A percentile compares a stretch with the other conserved stretches of the same genome.
These are phyloP conservation scores for Ascaphus truei DNA, from an alignment of 2,113 vertebrate genomes.

Conservation along the genomic window DNA sequence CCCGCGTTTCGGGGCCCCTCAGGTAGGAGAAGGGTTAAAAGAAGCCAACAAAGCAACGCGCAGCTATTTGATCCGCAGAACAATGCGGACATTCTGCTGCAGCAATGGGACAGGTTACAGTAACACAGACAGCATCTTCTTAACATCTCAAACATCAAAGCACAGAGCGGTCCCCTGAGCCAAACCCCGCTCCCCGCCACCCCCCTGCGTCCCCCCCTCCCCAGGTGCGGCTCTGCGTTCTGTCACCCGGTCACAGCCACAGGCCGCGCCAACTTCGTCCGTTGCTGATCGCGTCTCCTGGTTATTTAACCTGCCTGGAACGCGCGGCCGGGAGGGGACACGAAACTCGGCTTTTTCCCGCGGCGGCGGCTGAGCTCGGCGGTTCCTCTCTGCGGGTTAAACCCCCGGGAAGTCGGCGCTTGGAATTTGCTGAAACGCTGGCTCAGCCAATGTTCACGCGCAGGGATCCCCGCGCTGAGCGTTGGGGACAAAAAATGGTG, in stretches of 20 bases:
- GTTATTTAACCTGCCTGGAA: constrained; percentile 57
- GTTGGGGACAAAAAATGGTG: too few relatives aligned
- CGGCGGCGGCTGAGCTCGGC: constrained; percentile 47
- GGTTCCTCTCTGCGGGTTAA: constrained; percentile 8
- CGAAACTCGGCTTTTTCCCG: constrained; percentile 46
- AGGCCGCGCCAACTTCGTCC: constrained; percentile 30
- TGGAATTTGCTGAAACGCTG: constrained; percentile 18
- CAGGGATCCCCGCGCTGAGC: constrained; percentile 4
- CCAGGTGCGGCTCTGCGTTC: constrained; percentile 32
- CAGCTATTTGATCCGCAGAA: constrained; percentile 26
- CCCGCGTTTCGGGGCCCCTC: too few relatives aligned
- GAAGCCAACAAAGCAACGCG: background rate
- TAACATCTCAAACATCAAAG: constrained; percentile 38
- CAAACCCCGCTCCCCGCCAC: constrained; percentile 5
- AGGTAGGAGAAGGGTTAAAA: background rate
- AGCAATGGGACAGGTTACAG: constrained; percentile 30
- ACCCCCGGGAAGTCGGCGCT: too few relatives aligned
- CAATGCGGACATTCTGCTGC: constrained; percentile 35
- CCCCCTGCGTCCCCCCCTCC: background rate
- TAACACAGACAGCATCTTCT: constrained; percentile 34
- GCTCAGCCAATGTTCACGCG: constrained; percentile 17
- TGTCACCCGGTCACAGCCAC: constrained; percentile 37
- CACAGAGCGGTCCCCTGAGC: constrained; percentile 18
- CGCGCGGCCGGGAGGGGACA: constrained; percentile 40
- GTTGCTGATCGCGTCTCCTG: constrained; percentile 45